phyloP scores from a whole-genome alignment of 2,113 vertebrate species.

The Trogon surrucura region DNA sequence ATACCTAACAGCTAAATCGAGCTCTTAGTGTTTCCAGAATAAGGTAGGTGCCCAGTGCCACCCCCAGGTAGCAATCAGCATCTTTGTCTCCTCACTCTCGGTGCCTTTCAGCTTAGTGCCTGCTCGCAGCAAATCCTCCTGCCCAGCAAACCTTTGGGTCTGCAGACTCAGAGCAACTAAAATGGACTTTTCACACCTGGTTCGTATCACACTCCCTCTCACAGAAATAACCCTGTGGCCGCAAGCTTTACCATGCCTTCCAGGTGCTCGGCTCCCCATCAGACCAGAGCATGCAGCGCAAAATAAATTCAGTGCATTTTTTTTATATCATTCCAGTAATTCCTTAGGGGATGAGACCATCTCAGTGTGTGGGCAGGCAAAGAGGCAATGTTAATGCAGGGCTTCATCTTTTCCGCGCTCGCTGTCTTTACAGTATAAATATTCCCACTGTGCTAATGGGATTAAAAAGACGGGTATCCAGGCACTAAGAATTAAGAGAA shows the following conservation, averaged over 20 bases:
- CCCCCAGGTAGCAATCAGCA: neutral
- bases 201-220: neutral
- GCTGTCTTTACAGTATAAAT: neutral
- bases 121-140: neutral
- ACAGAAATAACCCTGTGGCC: neutral
- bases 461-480: neutral
- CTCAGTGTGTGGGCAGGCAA: neutral
- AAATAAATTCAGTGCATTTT: neutral
- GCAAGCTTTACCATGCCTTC: neutral
- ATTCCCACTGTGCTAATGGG: neutral
- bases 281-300: accelerated
- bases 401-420: neutral
- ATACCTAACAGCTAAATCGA: neutral
- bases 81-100: neutral
- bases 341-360: neutral
- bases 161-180: neutral
- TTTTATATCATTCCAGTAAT: neutral
- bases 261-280: neutral
- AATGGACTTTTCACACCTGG: neutral
- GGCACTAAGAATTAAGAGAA: constrained; percentile 10
- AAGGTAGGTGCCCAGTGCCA: neutral
- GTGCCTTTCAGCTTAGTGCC: neutral
- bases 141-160: neutral
- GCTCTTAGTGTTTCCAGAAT: neutral
- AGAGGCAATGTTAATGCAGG: neutral